A percentile compares a stretch with the other conserved stretches of the same genome.
Conservation (phyloP, 2,888 invertebrate species). For the Sesamia inferens region DNA sequence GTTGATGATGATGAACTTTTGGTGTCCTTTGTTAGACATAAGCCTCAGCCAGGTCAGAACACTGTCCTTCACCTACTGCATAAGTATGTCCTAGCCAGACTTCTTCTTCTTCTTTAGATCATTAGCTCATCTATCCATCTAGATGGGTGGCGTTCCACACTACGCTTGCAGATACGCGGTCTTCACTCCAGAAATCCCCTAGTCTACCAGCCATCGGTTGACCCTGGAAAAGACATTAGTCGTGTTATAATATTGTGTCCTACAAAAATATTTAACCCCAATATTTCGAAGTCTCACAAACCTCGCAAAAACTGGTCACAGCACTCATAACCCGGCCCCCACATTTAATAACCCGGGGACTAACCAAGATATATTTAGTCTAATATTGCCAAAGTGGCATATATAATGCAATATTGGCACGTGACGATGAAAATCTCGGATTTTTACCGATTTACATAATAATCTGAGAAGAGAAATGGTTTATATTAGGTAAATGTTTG, state of each 20-base stretch:
- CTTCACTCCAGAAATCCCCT: no score
- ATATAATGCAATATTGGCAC: conserved; percentile 67
- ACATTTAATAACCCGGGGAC: conserved; percentile 71
- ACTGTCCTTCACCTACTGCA: no score
- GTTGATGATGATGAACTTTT: no score
- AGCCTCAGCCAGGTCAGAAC: no score
- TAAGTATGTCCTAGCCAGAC: no score
- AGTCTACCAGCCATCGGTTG: no score
- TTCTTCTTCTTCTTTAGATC: no score
- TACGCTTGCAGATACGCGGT: no score
- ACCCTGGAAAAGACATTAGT: background rate
- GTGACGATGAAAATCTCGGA: conserved; percentile 41
- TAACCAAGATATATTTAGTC: conserved; percentile 74
- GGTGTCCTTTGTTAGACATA: no score
- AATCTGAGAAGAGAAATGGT: conserved; percentile 27
- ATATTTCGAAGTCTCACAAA: conserved; percentile 12
- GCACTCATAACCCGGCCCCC: conserved; percentile 63
- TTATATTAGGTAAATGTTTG: conserved; percentile 36
- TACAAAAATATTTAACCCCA: background rate
- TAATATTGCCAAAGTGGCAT: conserved; percentile 70
- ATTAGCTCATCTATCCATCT: no score
- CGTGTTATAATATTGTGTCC: background rate
- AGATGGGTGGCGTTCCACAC: no score
- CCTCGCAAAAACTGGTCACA: conserved; percentile 28
- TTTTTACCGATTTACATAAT: conserved; percentile 51